Evolutionary conservation across 1,140 invertebrate genomes (phyloP), one percentile per base, ranked within the genome.

Genomic region (Bemisia tabaci): DNA sequence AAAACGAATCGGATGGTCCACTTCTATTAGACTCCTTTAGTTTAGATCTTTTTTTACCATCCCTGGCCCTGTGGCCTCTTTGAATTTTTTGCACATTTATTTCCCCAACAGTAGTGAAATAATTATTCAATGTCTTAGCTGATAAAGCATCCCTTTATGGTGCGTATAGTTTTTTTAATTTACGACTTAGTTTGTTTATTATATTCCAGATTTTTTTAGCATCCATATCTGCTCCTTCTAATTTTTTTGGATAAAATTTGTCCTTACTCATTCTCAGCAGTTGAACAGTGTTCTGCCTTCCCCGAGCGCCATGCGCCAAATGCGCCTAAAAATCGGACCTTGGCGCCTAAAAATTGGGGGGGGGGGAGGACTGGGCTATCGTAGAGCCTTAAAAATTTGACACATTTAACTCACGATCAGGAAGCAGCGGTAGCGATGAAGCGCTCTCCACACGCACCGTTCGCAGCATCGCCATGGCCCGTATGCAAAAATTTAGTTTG

Each of bases 21-120:
- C 2, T 5, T 26, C 9, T 23, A 62, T 25, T 62, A 2, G 22
- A 26, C 21, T 62, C 17, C 25, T 23, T 2, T 24, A 23, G 26
- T 1, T n/a, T 62, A 26, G 61, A 2, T 17, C 22, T 26, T 26
- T 62, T 26, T 26, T 62, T 12, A 25, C 21, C 24, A 62, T 62
- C 27, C 22, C 1, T 62, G 27, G 21, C n/a, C 25, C 27, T 62
- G n/a, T 62, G 26, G n/a, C 12, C 25, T 62, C 17, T n/a, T 62
- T 24, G 26, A 21, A 26, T 26, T 62, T 25, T n/a, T 21, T 62
- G 25, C n/a, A 26, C 27, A 25, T n/a, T n/a, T n/a, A n/a, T n/a
- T n/a, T n/a, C n/a, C n/a, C 12, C 61, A n/a, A 62, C 61, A 23
- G 26, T 62, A 17, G 58, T 39, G 58, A 63, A 63, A 12, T 63